Conservation (phyloP, 2,888 invertebrate species). For the Nephrocerus scutellatus region DNA sequence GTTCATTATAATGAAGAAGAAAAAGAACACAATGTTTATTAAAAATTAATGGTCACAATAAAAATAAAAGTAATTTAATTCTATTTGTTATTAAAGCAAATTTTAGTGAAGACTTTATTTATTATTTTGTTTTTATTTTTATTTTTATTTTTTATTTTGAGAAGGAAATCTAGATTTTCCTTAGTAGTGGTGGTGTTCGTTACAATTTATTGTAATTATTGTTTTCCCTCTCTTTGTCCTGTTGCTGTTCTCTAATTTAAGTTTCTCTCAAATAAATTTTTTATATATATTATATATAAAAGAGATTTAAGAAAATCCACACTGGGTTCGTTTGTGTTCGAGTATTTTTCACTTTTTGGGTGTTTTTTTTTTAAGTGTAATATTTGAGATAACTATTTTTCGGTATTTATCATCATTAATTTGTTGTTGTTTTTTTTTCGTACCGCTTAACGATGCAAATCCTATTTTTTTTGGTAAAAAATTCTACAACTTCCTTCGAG, state of each 20-base stretch:
- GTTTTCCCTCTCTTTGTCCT: constrained; percentile 1
- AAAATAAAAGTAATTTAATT: background rate
- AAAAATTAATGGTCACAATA: background rate
- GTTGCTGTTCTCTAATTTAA: background rate
- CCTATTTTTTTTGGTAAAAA: no score
- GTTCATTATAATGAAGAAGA: background rate
- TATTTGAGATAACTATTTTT: constrained; percentile 1
- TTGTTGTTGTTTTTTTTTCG: background rate
- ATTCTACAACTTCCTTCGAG: no score
- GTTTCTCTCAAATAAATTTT: no score
- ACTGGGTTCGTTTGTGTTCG: constrained; percentile 4
- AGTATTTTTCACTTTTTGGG: constrained; percentile 1
- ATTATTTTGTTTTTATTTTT: no score
- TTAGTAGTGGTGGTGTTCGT: constrained; percentile 3
- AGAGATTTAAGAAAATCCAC: constrained; percentile 1
- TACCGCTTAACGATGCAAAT: no score
- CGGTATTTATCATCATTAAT: background rate
- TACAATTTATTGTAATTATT: background rate
- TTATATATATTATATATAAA: background rate
- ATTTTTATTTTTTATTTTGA: no score
- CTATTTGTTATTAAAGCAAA: background rate
- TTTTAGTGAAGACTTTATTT: no score
- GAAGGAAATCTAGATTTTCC: constrained; percentile 8
- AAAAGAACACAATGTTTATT: constrained; percentile 7
- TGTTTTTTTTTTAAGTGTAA: constrained; percentile 2